Percentiles rank a stretch among this genome's conserved stretches.
Evolutionary conservation across 1,140 invertebrate genomes (phyloP).

Genomic region (Drosophila pandora): DNA sequence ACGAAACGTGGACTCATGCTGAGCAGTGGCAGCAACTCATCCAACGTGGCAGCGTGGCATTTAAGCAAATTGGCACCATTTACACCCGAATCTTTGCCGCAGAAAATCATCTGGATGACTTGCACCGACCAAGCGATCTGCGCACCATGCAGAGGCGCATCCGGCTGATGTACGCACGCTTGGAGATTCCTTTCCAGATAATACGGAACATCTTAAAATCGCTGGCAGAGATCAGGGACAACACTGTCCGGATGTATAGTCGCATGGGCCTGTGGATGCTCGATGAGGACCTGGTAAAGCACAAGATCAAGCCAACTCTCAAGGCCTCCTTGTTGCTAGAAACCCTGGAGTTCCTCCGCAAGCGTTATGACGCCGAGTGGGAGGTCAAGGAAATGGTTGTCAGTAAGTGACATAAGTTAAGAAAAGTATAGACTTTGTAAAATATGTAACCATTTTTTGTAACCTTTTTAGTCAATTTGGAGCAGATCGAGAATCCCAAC

Average conservation of each 20-base stretch:
- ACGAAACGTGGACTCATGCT: neutral
- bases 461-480: slow-evolving; percentile 34
- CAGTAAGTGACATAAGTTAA: neutral
- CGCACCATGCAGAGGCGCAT: neutral
- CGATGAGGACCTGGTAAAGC: neutral
- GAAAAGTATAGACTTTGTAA: neutral
- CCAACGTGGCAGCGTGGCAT: neutral
- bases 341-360: neutral
- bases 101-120: neutral
- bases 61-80: neutral
- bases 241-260: neutral
- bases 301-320: neutral
- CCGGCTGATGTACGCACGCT: neutral
- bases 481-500: slow-evolving; percentile 3
- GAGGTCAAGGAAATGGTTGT: neutral
- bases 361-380: slow-evolving; percentile 1
- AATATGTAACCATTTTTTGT: no score
- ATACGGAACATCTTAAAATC: neutral
- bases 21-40: neutral
- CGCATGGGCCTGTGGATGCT: neutral
- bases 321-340: neutral
- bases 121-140: neutral
- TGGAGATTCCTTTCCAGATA: neutral
- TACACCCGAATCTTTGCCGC: neutral
- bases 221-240: neutral